Evolutionary conservation across 1,140 invertebrate genomes (phyloP).

Genomic region (Chlorops oryzae): DNA sequence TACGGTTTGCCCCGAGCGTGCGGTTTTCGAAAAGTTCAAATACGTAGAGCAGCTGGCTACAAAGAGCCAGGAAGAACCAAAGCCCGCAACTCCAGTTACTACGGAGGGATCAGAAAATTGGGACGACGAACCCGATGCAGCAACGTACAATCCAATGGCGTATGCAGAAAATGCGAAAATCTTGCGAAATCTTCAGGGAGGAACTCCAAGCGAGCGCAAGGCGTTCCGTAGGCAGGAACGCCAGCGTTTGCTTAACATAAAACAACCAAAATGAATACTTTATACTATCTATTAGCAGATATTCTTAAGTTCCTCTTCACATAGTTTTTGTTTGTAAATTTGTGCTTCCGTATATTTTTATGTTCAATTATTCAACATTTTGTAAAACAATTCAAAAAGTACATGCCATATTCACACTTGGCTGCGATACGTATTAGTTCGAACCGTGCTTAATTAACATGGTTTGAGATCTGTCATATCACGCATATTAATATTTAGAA

Average conservation of each 20-base stretch:
- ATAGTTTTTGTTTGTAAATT: no score
- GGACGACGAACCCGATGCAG: constrained; percentile 14
- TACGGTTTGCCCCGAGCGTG: constrained; percentile 7
- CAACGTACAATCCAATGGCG: constrained; percentile 13
- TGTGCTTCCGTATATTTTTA: no score
- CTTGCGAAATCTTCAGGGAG: constrained; percentile 4
- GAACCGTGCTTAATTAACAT: no score
- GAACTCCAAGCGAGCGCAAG: constrained; percentile 11
- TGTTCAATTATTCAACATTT: no score
- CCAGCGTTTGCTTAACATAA: constrained; percentile 14
- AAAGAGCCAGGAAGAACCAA: background rate
- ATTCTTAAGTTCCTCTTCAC: no score
- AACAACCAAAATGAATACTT: no score
- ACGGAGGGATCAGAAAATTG: constrained; percentile 13
- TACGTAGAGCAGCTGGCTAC: background rate
- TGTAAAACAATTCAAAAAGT: no score
- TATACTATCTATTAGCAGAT: no score
- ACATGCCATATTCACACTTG: no score
- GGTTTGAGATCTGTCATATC: no score
- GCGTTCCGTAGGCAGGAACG: constrained; percentile 16
- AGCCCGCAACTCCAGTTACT: background rate
- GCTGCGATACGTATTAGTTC: no score
- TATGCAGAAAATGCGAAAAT: constrained; percentile 11
- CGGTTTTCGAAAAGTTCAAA: constrained; percentile 13
- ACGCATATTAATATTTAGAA: no score